Evolutionary conservation across 2,113 vertebrate genomes (phyloP), one percentile per base, ranked within the genome.

Genomic region (Todiramphus chloris): DNA sequence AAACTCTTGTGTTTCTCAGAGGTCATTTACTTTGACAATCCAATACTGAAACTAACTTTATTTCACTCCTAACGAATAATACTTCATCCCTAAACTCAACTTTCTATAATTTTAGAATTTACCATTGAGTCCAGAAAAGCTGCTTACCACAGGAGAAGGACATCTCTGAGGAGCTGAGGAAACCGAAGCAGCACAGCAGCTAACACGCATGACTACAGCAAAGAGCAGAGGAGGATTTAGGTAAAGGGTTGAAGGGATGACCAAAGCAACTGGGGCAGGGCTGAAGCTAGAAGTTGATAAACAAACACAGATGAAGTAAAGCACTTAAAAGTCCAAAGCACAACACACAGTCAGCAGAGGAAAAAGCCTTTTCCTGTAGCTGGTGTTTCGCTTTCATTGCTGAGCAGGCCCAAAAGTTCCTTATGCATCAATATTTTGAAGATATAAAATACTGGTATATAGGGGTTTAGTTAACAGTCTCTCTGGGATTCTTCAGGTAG

Each of bases 161-260:
- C 23, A 21, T 20, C 14, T 79, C 46, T 16, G 43, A 55, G 25
- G 21, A 46, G 25, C 2, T 31, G 24, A 72, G 16, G 31, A 90
- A 51, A 33, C 43, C 1, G 2, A 53, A 92, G 43, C 6, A 44
- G 9, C 39, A 19, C 20, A 50, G 28, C 17, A 30, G 15, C n/a
- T 79, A 67, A 30, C 31, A 9, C 19, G 17, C 2, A 33, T 0
- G 0, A 55, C 30, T 78, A 28, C 16, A 31, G 44, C 11, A 12
- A 81, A 62, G 48, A 56, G 16, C 25, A 75, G 60, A 88, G 43
- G 27, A 78, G 16, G 30, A 41, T 70, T 79, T 88, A 48, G 20
- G 13, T n/a, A 16, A 58, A 58, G 20, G 5, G 3, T 27, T 30
- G 30, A 83, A 75, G 31, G 18, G 63, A 84, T 25, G 15, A 46